These are phyloP conservation scores for Trichoplusia ni DNA, from an alignment of 1,140 invertebrate genomes.

Conservation along the genomic window DNA sequence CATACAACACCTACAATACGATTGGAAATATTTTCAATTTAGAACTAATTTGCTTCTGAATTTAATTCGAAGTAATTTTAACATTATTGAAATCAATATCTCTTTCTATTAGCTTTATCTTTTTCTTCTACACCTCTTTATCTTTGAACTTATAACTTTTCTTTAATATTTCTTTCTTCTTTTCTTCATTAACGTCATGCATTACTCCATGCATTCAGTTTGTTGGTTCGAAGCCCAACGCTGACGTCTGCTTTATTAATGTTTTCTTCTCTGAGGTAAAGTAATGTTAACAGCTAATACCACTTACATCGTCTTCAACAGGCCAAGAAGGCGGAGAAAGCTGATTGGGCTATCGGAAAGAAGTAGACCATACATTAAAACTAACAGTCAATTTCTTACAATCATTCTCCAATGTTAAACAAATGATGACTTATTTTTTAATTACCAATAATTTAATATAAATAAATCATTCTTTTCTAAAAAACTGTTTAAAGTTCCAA, in stretches of 20 bases:
- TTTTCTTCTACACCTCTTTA: not conserved
- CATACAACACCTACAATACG: no score
- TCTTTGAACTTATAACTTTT: constrained; percentile 5
- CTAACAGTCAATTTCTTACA: constrained; percentile 32
- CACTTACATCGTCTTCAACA: constrained; percentile 79
- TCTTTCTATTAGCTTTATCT: not conserved
- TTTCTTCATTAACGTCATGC: constrained; percentile 13
- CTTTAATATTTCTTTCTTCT: constrained; percentile 1
- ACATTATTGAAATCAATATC: not conserved
- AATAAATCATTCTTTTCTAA: constrained; percentile 68
- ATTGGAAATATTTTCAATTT: no score
- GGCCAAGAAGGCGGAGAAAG: constrained; percentile 90
- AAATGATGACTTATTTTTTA: constrained; percentile 64
- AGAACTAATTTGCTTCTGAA: no score
- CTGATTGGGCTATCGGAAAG: constrained; percentile 89
- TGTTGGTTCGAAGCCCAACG: constrained; percentile 2
- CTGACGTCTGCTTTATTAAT: not conserved
- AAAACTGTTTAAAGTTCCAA: constrained; percentile 46
- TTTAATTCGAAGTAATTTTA: no score
- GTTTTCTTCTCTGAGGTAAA: not conserved
- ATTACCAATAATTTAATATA: constrained; percentile 66
- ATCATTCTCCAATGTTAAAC: constrained; percentile 44
- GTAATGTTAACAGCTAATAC: constrained; percentile 34
- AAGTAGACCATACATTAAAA: constrained; percentile 77
- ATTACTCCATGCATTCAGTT: not conserved